phyloP scores from a whole-genome alignment of 2,113 vertebrate species.

The Canis aureus region DNA sequence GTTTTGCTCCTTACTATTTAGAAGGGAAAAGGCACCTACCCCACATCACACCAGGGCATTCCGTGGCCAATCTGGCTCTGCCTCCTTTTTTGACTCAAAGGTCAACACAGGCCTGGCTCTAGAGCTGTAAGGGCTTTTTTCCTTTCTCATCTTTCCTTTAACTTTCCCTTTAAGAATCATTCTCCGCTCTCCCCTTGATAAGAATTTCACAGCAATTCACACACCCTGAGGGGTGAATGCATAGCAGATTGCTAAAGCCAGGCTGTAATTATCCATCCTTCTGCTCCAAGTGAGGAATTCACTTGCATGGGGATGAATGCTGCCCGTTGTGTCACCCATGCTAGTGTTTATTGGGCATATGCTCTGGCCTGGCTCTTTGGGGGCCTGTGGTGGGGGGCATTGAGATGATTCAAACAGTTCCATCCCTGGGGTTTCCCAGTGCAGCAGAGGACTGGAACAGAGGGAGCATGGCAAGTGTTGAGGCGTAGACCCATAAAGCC shows the following conservation, averaged over 20 bases:
- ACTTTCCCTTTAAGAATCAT: conserved; percentile 63
- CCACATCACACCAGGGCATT: neutral
- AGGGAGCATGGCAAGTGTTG: neutral
- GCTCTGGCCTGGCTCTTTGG: neutral
- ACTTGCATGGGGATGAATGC: neutral
- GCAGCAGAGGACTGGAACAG: neutral
- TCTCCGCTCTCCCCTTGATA: conserved; percentile 64
- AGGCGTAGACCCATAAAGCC: neutral
- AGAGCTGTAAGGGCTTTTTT: conserved; percentile 57
- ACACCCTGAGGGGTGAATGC: conserved; percentile 77
- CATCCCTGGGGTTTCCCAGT: neutral
- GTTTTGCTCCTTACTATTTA: neutral
- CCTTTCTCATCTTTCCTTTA: conserved; percentile 26
- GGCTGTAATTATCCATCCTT: conserved; percentile 76
- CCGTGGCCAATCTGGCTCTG: neutral
- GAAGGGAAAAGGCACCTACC: neutral
- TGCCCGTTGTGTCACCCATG: neutral
- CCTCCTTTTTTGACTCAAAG: neutral
- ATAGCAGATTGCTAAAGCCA: conserved; percentile 77
- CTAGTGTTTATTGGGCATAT: neutral
- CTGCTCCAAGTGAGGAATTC: conserved; percentile 51
- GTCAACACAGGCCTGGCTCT: neutral
- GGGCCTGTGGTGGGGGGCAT: neutral
- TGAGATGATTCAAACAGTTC: neutral
- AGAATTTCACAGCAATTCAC: conserved; percentile 82